Base-by-base conservation (phyloP, 2,888 invertebrate genomes). In the Acrobasis consociella region DNA sequence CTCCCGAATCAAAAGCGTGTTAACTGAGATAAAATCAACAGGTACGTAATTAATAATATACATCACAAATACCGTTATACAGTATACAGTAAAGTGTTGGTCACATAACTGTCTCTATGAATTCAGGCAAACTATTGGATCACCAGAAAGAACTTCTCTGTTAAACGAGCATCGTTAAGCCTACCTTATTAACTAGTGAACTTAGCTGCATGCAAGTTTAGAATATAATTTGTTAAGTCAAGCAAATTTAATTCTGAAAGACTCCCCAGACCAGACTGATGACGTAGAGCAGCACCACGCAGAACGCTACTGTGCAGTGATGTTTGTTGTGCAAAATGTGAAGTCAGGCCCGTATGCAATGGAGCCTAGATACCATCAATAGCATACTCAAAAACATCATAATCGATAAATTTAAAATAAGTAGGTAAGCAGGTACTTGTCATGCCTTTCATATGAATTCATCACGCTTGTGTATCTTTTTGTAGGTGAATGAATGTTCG, bases 1-100 rank as follows among this genome's bases (percentile, higher is more conserved):
- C 58, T 59, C 62, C 64, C 60, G 62, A 65, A 64, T 71, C 69
- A 67, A 71, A 75, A 74, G 63, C 70, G 66, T 73, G 70, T 66
- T 78, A 75, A 72, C 72, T 69, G 66, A 72, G 76, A 75, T 80
- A 67, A 71, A 68, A 77, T 79, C 76, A 74, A 38, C 62, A 68
- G 69, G 13, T 46, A 46, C 11, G 46, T 72, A 74, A 78, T 78
- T 76, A 76, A 78, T 78, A 66, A 69, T 67, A 68, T 42, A 64
- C 51, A 55, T 55, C 59, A 38, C 64, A 67, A 58, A 42, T 46
- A 80, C 79, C 67, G 77, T 77, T 78, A 76, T 31, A 17, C 15
- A 53, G 31, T 31, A 31, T 31, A 31, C 31, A 31, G 31, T 31
- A 31, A 5, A 31, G 60, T 63, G 58, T 67, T 76, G 73, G 72